Conservation (phyloP, 2,797 vertebrate genomes). For the Scleropages formosus region DNA sequence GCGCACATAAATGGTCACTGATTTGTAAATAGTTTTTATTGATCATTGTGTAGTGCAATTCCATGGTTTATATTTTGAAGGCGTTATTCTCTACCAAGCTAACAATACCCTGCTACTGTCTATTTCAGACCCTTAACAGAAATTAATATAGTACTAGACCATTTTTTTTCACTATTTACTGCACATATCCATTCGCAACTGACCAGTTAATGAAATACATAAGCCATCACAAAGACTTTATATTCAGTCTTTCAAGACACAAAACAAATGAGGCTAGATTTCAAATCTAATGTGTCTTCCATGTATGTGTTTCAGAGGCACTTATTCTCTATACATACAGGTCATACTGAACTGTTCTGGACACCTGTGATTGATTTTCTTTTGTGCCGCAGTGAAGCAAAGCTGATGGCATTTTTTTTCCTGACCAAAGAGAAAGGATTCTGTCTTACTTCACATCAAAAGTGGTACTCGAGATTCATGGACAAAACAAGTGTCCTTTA, state of each 20-base stretch:
- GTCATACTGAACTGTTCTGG: conserved; percentile 42
- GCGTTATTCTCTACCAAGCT: too few species aligned
- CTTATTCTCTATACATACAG: conserved; percentile 44
- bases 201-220: conserved; percentile 42
- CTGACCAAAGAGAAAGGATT: conserved; percentile 20
- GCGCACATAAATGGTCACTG: too few species aligned
- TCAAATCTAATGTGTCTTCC: conserved; percentile 47
- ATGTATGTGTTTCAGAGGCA: conserved; percentile 44
- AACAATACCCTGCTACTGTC: neutral
- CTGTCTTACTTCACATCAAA: conserved; percentile 13
- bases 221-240: conserved; percentile 39
- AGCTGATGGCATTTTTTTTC: conserved; percentile 48
- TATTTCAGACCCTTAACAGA: neutral
- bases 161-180: conserved; percentile 25
- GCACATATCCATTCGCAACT: conserved; percentile 23
- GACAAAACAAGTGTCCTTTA: conserved; percentile 8
- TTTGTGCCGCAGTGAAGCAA: conserved; percentile 47
- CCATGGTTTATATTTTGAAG: too few species aligned
- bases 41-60: too few species aligned
- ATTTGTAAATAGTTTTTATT: too few species aligned
- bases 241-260: conserved; percentile 42
- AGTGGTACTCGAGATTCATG: conserved; percentile 19
- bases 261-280: conserved; percentile 51
- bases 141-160: neutral
- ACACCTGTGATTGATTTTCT: conserved; percentile 52